Evolutionary conservation across 2,888 invertebrate genomes (phyloP).

Genomic region (Celastrina argiolus): DNA sequence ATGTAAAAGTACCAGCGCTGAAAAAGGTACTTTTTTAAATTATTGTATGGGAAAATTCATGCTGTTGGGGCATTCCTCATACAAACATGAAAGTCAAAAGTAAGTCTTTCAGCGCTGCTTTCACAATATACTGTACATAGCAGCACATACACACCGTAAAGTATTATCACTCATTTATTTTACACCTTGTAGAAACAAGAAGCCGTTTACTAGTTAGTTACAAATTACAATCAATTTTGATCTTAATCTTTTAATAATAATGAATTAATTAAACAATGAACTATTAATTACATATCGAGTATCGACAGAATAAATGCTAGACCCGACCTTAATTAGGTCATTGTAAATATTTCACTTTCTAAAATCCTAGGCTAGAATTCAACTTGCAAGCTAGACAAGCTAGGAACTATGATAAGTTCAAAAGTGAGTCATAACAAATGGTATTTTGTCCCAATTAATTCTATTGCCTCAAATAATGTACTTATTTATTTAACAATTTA

Average conservation of each 20-base stretch:
- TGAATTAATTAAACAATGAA: background rate
- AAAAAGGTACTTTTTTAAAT: too few species aligned
- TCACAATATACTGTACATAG: too few species aligned
- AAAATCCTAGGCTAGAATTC: background rate
- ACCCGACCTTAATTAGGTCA: background rate
- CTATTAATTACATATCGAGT: background rate
- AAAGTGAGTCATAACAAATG: background rate
- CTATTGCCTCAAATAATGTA: too few species aligned
- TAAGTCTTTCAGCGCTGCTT: too few species aligned
- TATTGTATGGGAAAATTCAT: too few species aligned
- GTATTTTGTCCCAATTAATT: too few species aligned
- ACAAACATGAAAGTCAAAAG: too few species aligned
- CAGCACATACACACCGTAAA: too few species aligned
- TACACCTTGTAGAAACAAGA: background rate
- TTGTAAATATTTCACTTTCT: constrained; percentile 4
- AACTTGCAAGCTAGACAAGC: background rate
- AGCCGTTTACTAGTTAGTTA: background rate
- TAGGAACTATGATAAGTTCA: background rate
- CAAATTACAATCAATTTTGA: background rate
- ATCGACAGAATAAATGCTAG: background rate
- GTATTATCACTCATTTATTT: too few species aligned
- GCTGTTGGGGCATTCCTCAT: too few species aligned
- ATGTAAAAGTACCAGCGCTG: too few species aligned
- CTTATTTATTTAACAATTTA: too few species aligned
- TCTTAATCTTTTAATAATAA: background rate